These are phyloP conservation scores for Mixornis gularis DNA, from an alignment of 2,113 vertebrate species.

Conservation along the genomic window DNA sequence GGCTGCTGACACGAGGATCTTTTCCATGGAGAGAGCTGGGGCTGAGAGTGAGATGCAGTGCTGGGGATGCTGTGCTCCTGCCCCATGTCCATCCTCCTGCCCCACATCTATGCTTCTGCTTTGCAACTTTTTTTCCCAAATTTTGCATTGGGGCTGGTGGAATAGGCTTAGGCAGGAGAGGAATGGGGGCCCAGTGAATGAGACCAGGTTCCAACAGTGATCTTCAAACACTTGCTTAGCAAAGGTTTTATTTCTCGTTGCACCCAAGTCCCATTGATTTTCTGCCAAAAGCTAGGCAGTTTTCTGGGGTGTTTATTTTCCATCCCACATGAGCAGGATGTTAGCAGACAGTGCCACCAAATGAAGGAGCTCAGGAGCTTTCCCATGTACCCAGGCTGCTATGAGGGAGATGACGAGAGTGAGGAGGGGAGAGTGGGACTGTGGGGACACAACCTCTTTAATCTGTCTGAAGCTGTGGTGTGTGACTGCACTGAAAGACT, in stretches of 20 bases:
- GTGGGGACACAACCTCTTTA: neutral
- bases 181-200: rapidly evolving
- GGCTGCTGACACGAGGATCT: neutral
- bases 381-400: neutral
- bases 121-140: neutral
- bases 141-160: neutral
- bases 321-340: neutral
- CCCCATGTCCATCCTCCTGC: neutral
- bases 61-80: neutral
- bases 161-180: neutral
- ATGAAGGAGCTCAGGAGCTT: neutral
- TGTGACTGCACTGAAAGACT: neutral
- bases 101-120: neutral
- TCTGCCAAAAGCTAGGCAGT: neutral
- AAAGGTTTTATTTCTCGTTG: neutral
- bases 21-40: neutral
- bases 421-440: neutral
- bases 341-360: neutral
- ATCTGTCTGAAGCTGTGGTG: neutral
- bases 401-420: neutral
- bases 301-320: neutral
- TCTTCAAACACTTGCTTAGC: neutral
- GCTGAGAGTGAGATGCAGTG: neutral
- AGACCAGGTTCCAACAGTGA: neutral
- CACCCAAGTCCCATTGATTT: neutral